Evolutionary conservation across 2,888 invertebrate genomes (phyloP).

Genomic region (Nebria salina): DNA sequence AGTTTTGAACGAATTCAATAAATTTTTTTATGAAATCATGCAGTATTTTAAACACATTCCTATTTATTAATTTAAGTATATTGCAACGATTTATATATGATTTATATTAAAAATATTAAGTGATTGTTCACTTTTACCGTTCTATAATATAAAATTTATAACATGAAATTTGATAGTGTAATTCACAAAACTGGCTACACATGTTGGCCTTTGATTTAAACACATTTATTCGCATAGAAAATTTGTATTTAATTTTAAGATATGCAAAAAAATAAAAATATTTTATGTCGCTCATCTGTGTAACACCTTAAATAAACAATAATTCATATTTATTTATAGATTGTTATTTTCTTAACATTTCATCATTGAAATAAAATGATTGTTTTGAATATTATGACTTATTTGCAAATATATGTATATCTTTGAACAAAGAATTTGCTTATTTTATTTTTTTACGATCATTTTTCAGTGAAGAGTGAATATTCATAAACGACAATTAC

Average conservation of each 20-base stretch:
- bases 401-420: background rate
- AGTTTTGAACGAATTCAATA: too few species aligned
- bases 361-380: background rate
- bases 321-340: constrained; percentile 1
- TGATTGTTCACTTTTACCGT: background rate
- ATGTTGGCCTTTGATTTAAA: background rate
- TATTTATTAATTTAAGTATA: too few species aligned
- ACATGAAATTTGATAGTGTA: background rate
- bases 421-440: background rate
- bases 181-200: background rate
- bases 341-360: background rate
- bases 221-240: background rate
- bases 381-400: background rate
- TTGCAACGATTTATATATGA: background rate
- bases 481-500: too few species aligned
- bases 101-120: background rate
- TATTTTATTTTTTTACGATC: background rate
- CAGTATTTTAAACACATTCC: too few species aligned
- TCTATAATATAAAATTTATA: background rate
- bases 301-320: background rate
- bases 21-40: too few species aligned
- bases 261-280: background rate
- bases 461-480: background rate
- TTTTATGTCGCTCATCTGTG: background rate
- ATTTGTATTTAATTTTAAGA: constrained; percentile 1